Percentiles rank a stretch among this genome's conserved stretches.
Conservation (phyloP, 2,888 invertebrate genomes). For the Pardosa pseudoannulata region DNA sequence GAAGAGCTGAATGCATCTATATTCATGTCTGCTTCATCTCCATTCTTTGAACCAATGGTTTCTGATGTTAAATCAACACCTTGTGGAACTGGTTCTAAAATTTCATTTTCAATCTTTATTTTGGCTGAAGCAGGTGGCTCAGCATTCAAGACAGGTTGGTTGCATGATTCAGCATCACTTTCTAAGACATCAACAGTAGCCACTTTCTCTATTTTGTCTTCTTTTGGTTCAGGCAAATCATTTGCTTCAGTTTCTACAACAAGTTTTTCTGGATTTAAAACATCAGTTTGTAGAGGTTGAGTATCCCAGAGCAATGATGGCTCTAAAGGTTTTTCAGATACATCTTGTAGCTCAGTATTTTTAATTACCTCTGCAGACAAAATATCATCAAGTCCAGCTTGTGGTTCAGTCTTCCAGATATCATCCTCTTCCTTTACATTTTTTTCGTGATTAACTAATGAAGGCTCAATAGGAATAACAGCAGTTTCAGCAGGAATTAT, state of each 20-base stretch:
- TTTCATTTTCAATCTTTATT: constrained; percentile 1
- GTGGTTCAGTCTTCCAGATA: constrained; percentile 36
- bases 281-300: constrained; percentile 19
- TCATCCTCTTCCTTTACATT: constrained; percentile 12
- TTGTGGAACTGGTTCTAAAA: constrained; percentile 12
- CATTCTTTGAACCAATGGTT: background rate
- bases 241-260: constrained; percentile 11
- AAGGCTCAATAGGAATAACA: background rate
- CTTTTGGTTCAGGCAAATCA: constrained; percentile 15
- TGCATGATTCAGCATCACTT: background rate
- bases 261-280: constrained; percentile 43
- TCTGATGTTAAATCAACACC: constrained; percentile 13
- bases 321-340: constrained; percentile 11
- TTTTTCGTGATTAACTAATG: constrained; percentile 9
- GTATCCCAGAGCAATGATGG: constrained; percentile 41
- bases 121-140: constrained; percentile 27
- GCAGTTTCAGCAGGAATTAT: constrained; percentile 4
- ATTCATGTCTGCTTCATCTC: constrained; percentile 24
- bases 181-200: background rate
- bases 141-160: constrained; percentile 21
- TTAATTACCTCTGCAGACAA: constrained; percentile 5
- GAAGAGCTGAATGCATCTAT: constrained; percentile 35
- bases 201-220: constrained; percentile 8
- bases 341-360: background rate
- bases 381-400: constrained; percentile 18